Percentiles rank a stretch among this genome's conserved stretches.
These are phyloP conservation scores for Fistularia commersonii DNA, from an alignment of 2,797 vertebrate species.

Conservation along the genomic window DNA sequence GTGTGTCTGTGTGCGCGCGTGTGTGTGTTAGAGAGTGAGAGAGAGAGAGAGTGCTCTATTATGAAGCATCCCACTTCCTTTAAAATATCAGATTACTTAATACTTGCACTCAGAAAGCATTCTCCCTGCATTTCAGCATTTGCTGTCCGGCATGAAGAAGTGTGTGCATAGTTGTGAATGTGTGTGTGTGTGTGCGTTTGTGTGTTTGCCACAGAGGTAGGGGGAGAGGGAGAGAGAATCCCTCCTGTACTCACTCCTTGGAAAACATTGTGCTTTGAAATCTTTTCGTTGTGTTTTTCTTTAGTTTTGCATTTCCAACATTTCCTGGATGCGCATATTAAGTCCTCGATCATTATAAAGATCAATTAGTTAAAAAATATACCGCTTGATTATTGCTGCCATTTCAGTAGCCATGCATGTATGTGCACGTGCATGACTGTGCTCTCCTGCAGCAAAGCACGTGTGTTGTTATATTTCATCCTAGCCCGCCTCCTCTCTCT, in stretches of 20 bases:
- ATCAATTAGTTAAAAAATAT: constrained; percentile 51
- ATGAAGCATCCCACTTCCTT: constrained; percentile 48
- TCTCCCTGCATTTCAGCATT: constrained; percentile 31
- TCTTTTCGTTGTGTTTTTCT: not conserved
- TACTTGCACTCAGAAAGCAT: constrained; percentile 46
- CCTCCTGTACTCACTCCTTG: constrained; percentile 16
- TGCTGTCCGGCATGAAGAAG: constrained; percentile 2
- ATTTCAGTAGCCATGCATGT: not conserved
- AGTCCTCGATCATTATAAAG: constrained; percentile 31
- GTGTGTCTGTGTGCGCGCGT: constrained; percentile 6
- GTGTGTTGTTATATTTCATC: constrained; percentile 5
- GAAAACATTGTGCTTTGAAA: not conserved
- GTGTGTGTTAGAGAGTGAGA: not conserved
- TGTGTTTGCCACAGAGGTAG: constrained; percentile 4
- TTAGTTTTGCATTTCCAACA: not conserved
- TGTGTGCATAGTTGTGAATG: constrained; percentile 1
- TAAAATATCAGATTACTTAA: constrained; percentile 66
- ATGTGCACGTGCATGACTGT: not conserved
- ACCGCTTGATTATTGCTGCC: constrained; percentile 8
- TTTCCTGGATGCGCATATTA: constrained; percentile 45
- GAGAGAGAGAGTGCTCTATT: constrained; percentile 31
- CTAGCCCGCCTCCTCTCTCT: not conserved
- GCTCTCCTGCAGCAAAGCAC: constrained; percentile 2
- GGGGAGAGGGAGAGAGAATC: constrained; percentile 11
- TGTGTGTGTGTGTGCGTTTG: constrained; percentile 7